Base-by-base conservation (phyloP, 1,140 invertebrate genomes). In the Scylla paramamosain region DNA sequence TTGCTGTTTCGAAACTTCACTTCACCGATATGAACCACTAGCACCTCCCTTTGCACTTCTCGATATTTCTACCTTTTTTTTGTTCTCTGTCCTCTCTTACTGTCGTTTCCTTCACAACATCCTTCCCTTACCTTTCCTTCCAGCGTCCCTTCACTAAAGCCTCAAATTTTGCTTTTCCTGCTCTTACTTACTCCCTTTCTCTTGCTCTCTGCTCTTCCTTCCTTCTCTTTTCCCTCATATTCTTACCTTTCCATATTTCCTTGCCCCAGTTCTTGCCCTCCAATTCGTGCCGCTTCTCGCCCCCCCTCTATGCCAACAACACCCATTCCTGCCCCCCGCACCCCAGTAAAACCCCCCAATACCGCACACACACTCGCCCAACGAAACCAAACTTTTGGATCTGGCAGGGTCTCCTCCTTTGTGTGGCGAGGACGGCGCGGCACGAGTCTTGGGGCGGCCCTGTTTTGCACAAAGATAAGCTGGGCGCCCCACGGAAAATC, bases 391-490 rank as follows among this genome's bases (percentile, higher is more conserved):
- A 77, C 67, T 77, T 77, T n/a, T n/a, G 67, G 67, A 77, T 77
- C 67, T 12, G 16, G 20, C 6, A 7, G 67, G 0, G 67, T 25
- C 16, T 25, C 20, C 67, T 77, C 67, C 67, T 77, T 77, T 77
- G 67, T 77, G 67, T 77, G 67, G 67, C 67, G 25, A 20, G 67
- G 67, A 20, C 1, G 67, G 67, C 16, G 67, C n/a, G 67, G 67
- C 67, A 77, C 67, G 67, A 77, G 67, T 77, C 67, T 7, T n/a
- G 67, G 67, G 25, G n/a, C 67, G 67, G 67, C 67, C 67, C 67
- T 77, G 67, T 77, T 77, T 77, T 77, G 67, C 67, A 77, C 67
- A 25, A n/a, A 77, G 67, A 77, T 77, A 77, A 77, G 67, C n/a
- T 20, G 20, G 67, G 67, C n/a, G 67, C 67, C 67, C 67, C 67